Base-by-base conservation (phyloP, 2,797 vertebrate species). In the Paramormyrops hopkinsi region DNA sequence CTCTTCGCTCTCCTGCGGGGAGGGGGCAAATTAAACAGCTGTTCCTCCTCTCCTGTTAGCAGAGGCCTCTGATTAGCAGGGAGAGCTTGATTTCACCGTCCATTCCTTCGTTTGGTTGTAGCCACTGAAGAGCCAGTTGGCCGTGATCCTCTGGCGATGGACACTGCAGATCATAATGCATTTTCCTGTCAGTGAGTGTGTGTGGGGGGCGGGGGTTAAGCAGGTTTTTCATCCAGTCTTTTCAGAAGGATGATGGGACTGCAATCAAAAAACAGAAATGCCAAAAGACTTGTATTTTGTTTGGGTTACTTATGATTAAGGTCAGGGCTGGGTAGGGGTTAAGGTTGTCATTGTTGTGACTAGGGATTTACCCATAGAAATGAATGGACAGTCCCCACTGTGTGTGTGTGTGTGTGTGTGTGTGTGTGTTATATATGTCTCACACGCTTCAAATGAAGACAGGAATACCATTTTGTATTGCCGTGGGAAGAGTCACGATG, bases 41-140 rank as follows among this genome's bases (percentile, higher is more conserved):
- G 69, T 76, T 76, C 69, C 69, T 76, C 69, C 69, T 76, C 69
- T 76, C 69, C 69, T 76, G 69, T 76, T 76, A 76, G 33, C 29
- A 37, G 69, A 76, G 69, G 69, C 29, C 69, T 41, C 69, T 76
- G 69, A 76, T 76, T 76, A 76, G 69, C 33, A 14, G 37, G 29
- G 12, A 76, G 33, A 76, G 69, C 12, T 17, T 37, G 69, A 76
- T 14, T 76, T 37, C 37, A 41, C 69, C 69, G 17, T 41, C 69
- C 33, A 4, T 69, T 29, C 62, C 62, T 69, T 12, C 62, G 11
- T 33, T 69, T 29, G 69, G 33, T 37, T 37, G 33, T 37, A 37
- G 4, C 69, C 69, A 41, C 25, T 76, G 37, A 41, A 76, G 69
- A 37, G 29, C 69, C 14, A 37, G 33, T 76, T 41, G 37, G 69